Conservation (phyloP, 2,888 invertebrate genomes). For the Invenusta paracnida region DNA sequence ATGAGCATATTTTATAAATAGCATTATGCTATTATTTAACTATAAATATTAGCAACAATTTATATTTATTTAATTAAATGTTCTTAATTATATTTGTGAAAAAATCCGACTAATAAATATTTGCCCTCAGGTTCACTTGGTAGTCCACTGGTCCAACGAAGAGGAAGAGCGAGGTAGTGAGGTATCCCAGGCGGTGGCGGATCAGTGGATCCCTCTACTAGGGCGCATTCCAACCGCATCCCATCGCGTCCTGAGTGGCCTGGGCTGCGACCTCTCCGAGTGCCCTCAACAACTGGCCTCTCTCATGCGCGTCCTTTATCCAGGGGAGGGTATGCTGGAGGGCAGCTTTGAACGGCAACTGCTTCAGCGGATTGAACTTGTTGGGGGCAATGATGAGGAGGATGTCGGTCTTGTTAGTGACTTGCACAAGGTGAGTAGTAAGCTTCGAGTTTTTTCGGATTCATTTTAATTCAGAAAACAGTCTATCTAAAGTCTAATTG, state of each 20-base stretch:
- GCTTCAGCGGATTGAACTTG: not conserved
- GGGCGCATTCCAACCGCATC: not conserved
- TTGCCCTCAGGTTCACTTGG: not conserved
- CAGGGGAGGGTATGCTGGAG: not conserved
- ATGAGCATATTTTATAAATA: too few species aligned
- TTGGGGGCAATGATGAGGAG: not conserved
- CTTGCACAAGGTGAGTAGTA: slow-evolving; percentile 4
- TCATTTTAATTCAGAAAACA: too few species aligned
- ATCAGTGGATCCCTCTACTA: not conserved
- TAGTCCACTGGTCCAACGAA: not conserved
- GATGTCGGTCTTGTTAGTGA: not conserved
- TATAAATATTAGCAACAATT: too few species aligned
- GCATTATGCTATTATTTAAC: too few species aligned
- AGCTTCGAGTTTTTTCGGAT: not conserved
- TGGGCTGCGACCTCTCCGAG: slow-evolving; percentile 1
- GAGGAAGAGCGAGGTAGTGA: slow-evolving; percentile 4
- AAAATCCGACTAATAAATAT: too few species aligned
- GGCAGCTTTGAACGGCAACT: not conserved
- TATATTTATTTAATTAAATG: too few species aligned
- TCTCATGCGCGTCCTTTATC: not conserved
- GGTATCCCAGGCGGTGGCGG: not conserved
- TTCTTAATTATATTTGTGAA: too few species aligned
- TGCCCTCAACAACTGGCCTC: not conserved
- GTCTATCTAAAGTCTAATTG: too few species aligned
- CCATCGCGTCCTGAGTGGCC: not conserved